These are phyloP conservation scores for Elephas maximus DNA, from an alignment of 2,113 vertebrate species.

Conservation along the genomic window DNA sequence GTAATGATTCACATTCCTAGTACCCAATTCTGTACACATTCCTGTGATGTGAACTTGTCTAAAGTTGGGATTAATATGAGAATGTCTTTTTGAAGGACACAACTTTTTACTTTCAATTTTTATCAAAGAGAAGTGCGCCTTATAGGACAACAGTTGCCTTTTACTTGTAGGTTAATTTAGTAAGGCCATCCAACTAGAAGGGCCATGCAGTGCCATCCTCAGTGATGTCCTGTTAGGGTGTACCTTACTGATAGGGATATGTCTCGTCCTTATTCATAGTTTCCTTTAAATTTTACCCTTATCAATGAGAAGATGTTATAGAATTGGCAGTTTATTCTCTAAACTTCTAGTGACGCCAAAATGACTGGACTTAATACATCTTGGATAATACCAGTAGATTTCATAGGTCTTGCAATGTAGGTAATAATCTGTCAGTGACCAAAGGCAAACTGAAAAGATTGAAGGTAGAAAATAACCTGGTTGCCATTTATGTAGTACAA, in stretches of 20 bases:
- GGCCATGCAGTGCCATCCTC: neutral
- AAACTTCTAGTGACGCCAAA: neutral
- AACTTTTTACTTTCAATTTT: neutral
- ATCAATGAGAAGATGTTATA: neutral
- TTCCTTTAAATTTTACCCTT: neutral
- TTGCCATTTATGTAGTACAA: neutral
- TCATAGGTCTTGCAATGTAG: neutral
- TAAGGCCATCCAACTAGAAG: neutral
- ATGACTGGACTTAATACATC: neutral
- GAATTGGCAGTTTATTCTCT: neutral
- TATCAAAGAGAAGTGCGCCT: neutral
- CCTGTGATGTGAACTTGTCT: neutral
- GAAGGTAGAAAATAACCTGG: neutral
- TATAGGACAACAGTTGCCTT: neutral
- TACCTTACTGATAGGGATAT: neutral
- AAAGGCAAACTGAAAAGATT: conserved; percentile 43
- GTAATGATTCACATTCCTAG: no score
- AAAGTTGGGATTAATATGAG: conserved; percentile 9
- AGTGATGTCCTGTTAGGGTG: neutral
- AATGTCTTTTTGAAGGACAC: neutral
- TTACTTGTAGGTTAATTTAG: neutral
- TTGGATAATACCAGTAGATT: neutral
- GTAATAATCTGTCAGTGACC: neutral
- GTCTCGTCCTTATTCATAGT: neutral
- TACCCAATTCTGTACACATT: neutral